Evolutionary conservation across 2,888 invertebrate genomes (phyloP), one percentile per base, ranked within the genome.

Genomic region (Lamproptera curius): DNA sequence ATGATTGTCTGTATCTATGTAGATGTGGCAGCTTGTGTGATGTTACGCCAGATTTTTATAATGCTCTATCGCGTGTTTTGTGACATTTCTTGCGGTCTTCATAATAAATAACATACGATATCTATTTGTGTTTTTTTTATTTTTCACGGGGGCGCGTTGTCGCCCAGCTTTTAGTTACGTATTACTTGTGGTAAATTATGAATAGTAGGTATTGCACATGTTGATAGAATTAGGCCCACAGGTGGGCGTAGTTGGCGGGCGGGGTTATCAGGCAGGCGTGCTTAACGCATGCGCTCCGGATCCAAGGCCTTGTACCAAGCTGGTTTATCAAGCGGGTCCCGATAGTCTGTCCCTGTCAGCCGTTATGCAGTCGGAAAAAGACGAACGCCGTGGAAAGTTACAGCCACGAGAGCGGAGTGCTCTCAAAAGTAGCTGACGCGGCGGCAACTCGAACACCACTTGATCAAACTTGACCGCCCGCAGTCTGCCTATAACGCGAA

Each of bases 191-290:
- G 41, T 40, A 20, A 41, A 39, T 42, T 16, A 36, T 42, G n/a
- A 20, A 20, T 43, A 52, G 69, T 76, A 74, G 76, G 76, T 73
- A 76, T 61, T 58, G 55, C 49, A 58, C 66, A 67, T 63, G 58
- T 62, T 60, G 68, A 63, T 67, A 63, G 64, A 54, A 61, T 52
- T 63, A 70, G 71, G 50, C 66, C 77, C 73, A 82, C 83, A 82
- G 82, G 83, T 85, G 85, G 85, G 85, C 84, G 86, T 79, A 55
- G 56, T 61, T 59, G 65, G 59, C 78, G 75, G 86, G 84, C 79
- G 85, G 83, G 65, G 82, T 73, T 64, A 63, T 51, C 52, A 65
- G 65, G 64, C 76, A 76, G 84, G 83, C 83, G 84, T 74, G 70
- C 52, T 59, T 47, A 59, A 68, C 85, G 86, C 86, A 84, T 84